Base-by-base conservation (phyloP, 2,888 invertebrate genomes). In the Philhelius pedissequus region DNA sequence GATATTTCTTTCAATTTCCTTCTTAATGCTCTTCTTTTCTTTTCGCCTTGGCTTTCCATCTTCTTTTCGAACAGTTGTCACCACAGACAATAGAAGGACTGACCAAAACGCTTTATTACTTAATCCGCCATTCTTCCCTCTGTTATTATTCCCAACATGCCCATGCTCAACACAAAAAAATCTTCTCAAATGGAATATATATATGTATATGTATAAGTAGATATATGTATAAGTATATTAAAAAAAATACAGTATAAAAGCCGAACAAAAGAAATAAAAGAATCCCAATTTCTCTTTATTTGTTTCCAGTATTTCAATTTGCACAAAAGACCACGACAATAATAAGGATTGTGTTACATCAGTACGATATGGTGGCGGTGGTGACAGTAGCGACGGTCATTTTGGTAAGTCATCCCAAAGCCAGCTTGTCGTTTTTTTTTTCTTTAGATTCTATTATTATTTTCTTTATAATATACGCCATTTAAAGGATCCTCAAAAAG, bases 251-350 rank as follows among this genome's bases (percentile, higher is more conserved):
- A 43, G 58, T 48, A 64, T n/a, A 64, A 64, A 30, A 62, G 27
- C 18, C 30, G 32, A 64, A 64, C 64, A 62, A 56, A 25, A 9
- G 18, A 64, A 66, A 43, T 70, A 54, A 76, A 75, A 68, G 68
- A 66, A 80, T 52, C 69, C 71, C 79, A 69, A 83, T 74, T 79
- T 70, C 40, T 64, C 66, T 79, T 79, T 83, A 83, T 83, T 83
- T 79, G 84, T 80, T 84, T 76, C 71, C 84, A 84, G 75, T 80
- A 76, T 80, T 84, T 84, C 84, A 80, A 75, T 84, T 84, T 84
- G 68, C 75, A 84, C 84, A 84, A 84, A 84, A 80, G 84, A 84
- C 80, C 75, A 80, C 54, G 84, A 76, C 80, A 80, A 84, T 80
- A 76, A 84, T 76, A 80, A 80, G 58, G 66, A 75, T 74, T 75